Evolutionary conservation across 2,797 vertebrate genomes (phyloP).

Genomic region (Saxicola maurus): DNA sequence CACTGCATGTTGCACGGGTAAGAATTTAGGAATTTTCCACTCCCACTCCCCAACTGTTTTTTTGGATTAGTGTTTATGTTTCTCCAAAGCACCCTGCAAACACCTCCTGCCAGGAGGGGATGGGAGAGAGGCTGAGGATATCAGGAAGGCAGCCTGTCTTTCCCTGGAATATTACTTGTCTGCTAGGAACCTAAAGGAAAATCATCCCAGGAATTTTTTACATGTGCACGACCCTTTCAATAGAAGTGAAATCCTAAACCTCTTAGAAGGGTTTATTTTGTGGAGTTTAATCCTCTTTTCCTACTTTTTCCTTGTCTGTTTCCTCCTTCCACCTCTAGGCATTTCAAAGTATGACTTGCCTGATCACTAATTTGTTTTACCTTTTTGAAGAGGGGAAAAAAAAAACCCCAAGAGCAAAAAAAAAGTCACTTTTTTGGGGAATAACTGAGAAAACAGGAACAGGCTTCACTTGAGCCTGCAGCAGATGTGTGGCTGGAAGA

Average conservation of each 20-base stretch:
- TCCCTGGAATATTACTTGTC: neutral
- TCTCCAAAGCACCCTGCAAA: slow-evolving; percentile 7
- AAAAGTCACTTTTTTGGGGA: neutral
- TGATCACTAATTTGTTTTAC: neutral
- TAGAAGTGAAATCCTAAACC: neutral
- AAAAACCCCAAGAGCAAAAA: neutral
- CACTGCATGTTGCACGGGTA: neutral
- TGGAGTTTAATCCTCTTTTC: neutral
- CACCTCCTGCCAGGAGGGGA: neutral
- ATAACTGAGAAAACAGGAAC: neutral
- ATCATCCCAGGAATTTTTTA: neutral
- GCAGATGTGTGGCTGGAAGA: neutral
- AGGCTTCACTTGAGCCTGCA: neutral
- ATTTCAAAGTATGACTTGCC: neutral
- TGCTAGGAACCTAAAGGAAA: neutral
- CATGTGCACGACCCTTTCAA: fast-evolving
- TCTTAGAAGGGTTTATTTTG: neutral
- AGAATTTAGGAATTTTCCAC: slow-evolving; percentile 53
- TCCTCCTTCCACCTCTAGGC: neutral
- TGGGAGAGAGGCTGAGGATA: neutral
- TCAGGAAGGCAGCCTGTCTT: neutral
- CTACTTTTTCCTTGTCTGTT: neutral
- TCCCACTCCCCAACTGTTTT: slow-evolving; percentile 35
- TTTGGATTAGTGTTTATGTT: slow-evolving; percentile 17
- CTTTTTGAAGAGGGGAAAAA: neutral